Base-by-base conservation (phyloP, 1,140 invertebrate species). In the Rhopalosiphum padi region DNA sequence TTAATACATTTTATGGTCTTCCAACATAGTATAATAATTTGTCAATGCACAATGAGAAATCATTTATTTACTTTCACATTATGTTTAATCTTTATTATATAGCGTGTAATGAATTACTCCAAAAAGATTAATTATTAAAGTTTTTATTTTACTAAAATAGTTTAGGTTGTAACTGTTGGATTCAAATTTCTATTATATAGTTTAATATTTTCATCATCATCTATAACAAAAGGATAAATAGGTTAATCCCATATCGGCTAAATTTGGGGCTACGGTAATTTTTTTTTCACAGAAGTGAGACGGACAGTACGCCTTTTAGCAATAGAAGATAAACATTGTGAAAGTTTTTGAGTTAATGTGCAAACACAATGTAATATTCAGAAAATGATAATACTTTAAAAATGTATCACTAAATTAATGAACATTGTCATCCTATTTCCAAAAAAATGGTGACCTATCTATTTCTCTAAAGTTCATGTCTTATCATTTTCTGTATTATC, bases 1-100 rank as follows among this genome's bases (percentile, higher is more conserved):
- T 35, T 55, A 15, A 41, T 53, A 89, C 41, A 85, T 46, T 86
- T 55, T 89, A 89, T 35, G 9, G 88, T 89, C 88, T 89, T 89
- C 88, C 88, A 89, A 41, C 43, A 35, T 55, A 89, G 51, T 89
- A 89, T 89, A 41, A 41, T 55, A 35, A 41, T 55, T 55, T 88
- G 18, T 35, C 46, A 88, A 48, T 55, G 88, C 88, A 89, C 88
- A 55, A 55, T 6, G 53, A 55, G 1, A 89, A 18, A 37, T 41
- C 5, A 55, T 89, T 35, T 18, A 37, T 89, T 55, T 55, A 89
- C 53, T 55, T 89, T 55, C 35, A 89, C 88, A 25, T 25, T 85
- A 85, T 25, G 11, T 86, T 15, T 46, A 86, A 86, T 41, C 22
- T 86, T 86, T 15, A 43, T 30, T 15, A 77, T 15, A 77, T 77